phyloP scores from a whole-genome alignment of 64 coral and sea anemone genomes.

The Dendrophyllia cribrosa region DNA sequence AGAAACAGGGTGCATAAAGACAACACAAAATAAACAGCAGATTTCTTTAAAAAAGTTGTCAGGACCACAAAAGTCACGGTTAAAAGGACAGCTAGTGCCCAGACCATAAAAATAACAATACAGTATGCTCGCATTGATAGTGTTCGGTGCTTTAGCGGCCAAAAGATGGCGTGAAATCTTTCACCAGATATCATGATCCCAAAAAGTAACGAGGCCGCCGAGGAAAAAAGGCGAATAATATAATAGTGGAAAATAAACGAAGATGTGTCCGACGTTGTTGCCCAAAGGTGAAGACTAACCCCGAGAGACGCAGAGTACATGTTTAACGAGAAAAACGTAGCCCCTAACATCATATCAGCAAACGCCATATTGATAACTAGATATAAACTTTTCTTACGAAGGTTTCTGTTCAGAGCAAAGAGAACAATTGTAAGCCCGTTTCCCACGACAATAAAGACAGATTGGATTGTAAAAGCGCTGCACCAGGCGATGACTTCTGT shows the following conservation, averaged over 20 bases:
- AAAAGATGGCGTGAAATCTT: background rate
- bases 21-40: background rate
- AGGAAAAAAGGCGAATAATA: background rate
- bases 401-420: background rate
- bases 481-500: background rate
- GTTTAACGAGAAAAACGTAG: background rate
- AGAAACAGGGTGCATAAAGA: background rate
- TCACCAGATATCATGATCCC: background rate
- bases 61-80: background rate
- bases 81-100: background rate
- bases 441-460: background rate
- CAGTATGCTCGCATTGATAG: background rate
- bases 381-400: slow-evolving; percentile 9
- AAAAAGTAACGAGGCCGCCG: background rate
- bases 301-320: too few relatives aligned
- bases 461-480: background rate
- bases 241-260: too few relatives aligned
- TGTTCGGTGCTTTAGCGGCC: background rate
- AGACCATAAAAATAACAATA: background rate
- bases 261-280: too few relatives aligned
- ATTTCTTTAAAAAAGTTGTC: too few relatives aligned
- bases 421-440: background rate
- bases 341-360: background rate
- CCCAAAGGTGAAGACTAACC: too few relatives aligned
- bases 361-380: background rate